phyloP scores from a whole-genome alignment of 2,797 vertebrate genomes.

The Hypotaenidia okinawae region DNA sequence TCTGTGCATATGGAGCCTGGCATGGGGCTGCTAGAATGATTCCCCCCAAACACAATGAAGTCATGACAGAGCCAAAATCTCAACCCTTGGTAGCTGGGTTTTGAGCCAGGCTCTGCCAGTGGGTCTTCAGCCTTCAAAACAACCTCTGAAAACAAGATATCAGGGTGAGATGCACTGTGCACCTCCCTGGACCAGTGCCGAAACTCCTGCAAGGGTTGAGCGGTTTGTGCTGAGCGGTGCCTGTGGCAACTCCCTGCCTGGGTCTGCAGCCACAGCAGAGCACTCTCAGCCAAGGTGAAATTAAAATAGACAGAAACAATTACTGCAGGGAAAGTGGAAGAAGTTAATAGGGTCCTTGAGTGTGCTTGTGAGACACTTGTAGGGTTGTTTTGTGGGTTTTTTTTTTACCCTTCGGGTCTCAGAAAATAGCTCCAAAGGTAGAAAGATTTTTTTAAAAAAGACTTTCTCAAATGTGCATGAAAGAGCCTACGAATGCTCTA shows the following conservation, averaged over 20 bases:
- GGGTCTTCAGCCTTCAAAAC: not conserved
- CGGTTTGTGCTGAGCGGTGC: rapidly evolving
- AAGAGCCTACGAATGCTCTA: not conserved
- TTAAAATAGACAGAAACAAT: conserved; percentile 76
- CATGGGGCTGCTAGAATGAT: not conserved
- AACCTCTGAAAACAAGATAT: not conserved
- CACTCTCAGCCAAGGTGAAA: conserved; percentile 45
- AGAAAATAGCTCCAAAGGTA: not conserved
- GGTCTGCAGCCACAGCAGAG: not conserved
- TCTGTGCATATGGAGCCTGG: not conserved
- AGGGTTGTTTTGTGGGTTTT: not conserved
- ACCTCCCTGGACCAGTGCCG: not conserved
- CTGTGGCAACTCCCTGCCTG: not conserved
- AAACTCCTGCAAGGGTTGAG: rapidly evolving
- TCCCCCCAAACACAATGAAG: not conserved
- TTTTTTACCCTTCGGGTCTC: not conserved
- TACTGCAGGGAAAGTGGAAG: conserved; percentile 61
- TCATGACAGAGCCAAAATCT: not conserved
- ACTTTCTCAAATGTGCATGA: not conserved
- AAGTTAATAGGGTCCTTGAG: conserved; percentile 57
- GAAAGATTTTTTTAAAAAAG: not conserved
- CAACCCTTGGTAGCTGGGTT: not conserved
- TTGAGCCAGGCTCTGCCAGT: not conserved
- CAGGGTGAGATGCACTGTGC: not conserved
- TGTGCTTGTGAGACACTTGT: not conserved